Evolutionary conservation across 2,113 vertebrate genomes (phyloP).

Genomic region (Synchiropus splendidus): DNA sequence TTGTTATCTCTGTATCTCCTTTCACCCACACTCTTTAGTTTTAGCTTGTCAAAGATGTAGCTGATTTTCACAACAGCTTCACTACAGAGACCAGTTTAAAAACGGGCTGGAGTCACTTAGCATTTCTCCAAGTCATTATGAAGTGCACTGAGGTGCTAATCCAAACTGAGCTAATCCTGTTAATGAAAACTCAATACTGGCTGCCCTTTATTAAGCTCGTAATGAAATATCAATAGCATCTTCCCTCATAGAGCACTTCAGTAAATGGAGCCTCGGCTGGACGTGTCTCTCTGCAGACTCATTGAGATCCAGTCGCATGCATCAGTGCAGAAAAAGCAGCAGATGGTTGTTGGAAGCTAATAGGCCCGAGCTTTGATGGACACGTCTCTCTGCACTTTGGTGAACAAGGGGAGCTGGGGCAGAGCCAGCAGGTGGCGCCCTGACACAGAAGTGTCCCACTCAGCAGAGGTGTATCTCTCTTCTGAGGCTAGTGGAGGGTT

Average conservation of each 20-base stretch:
- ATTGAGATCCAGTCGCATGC: slow-evolving; percentile 31
- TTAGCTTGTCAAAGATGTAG: slow-evolving; percentile 17
- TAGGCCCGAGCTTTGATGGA: slow-evolving; percentile 20
- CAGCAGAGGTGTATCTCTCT: slow-evolving; percentile 41
- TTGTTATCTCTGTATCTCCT: slow-evolving; percentile 19
- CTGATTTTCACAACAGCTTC: slow-evolving; percentile 34
- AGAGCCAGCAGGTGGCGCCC: slow-evolving; percentile 52
- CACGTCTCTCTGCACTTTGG: slow-evolving; percentile 16
- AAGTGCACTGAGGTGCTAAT: slow-evolving; percentile 47
- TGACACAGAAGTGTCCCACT: slow-evolving; percentile 10
- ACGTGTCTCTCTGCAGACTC: slow-evolving; percentile 33
- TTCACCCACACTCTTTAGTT: slow-evolving; percentile 4
- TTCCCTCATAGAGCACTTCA: slow-evolving; percentile 37
- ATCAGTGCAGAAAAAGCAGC: slow-evolving; percentile 33
- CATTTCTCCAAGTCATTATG: slow-evolving; percentile 42
- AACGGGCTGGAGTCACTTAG: slow-evolving; percentile 31
- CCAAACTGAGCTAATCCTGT: slow-evolving; percentile 46
- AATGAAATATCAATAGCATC: slow-evolving; percentile 65
- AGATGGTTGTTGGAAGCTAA: slow-evolving; percentile 31
- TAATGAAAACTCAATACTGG: slow-evolving; percentile 60
- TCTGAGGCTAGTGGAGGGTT: slow-evolving; percentile 39
- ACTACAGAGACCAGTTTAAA: slow-evolving; percentile 33
- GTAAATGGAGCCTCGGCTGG: slow-evolving; percentile 42
- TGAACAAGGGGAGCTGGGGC: slow-evolving; percentile 17
- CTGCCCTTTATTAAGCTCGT: slow-evolving; percentile 59